Percentiles rank a stretch among this genome's conserved stretches.
Conservation (phyloP, 2,797 vertebrate genomes). For the Urophycis tenuis region DNA sequence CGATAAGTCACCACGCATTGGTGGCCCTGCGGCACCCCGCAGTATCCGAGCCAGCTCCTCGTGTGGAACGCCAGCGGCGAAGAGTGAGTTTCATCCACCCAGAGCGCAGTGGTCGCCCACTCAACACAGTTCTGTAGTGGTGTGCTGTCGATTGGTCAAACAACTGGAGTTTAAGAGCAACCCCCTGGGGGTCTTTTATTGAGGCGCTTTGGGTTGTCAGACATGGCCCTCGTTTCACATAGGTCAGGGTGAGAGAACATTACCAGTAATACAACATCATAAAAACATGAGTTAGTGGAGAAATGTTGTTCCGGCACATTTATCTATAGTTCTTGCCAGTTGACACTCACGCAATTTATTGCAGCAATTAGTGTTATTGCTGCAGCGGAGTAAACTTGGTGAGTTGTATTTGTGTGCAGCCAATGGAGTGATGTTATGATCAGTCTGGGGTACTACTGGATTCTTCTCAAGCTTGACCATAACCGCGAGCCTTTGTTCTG, state of each 20-base stretch:
- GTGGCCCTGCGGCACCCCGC: not conserved
- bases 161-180: not conserved
- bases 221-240: not conserved
- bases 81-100: not conserved
- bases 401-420: not conserved
- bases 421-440: not conserved
- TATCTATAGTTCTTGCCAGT: not conserved
- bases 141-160: not conserved
- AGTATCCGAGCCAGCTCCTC: not conserved
- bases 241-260: not conserved
- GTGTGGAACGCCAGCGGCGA: not conserved
- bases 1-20: constrained; percentile 24
- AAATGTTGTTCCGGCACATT: not conserved
- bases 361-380: not conserved
- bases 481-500: not conserved
- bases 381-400: not conserved
- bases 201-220: not conserved
- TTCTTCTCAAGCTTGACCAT: not conserved
- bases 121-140: not conserved
- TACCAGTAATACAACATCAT: not conserved
- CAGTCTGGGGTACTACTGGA: not conserved
- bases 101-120: not conserved
- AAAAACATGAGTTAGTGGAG: not conserved
- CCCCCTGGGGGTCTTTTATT: not conserved
- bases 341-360: not conserved